phyloP scores from a whole-genome alignment of 2,113 vertebrate genomes.

The Sceloporus tristichus region DNA sequence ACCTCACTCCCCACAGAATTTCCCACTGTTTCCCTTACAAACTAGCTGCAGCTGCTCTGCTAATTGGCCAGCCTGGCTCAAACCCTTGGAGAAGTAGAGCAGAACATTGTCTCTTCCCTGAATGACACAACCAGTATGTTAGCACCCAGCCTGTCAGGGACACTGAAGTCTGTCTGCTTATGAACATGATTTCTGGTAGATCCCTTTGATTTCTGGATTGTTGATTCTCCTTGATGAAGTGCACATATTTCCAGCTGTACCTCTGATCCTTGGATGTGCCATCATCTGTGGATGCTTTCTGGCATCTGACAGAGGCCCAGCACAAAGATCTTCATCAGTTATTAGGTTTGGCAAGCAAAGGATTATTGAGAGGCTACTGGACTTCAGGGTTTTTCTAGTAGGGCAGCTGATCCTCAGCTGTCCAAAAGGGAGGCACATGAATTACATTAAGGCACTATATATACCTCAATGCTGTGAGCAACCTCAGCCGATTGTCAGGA shows the following conservation, averaged over 20 bases:
- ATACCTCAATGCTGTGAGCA: not conserved
- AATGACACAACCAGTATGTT: fast-evolving
- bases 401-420: not conserved
- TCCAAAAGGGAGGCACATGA: not conserved
- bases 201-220: not conserved
- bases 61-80: not conserved
- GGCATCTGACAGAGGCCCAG: not conserved
- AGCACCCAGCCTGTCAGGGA: not conserved
- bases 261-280: not conserved
- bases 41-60: fast-evolving
- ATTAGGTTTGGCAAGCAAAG: not conserved
- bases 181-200: no score
- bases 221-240: not conserved
- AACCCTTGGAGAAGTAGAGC: not conserved
- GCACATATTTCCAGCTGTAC: not conserved
- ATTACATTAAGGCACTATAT: not conserved
- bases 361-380: not conserved
- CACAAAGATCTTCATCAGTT: not conserved
- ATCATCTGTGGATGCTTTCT: not conserved
- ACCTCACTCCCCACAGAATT: conserved; percentile 8
- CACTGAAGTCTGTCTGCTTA: not conserved
- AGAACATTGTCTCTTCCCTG: not conserved
- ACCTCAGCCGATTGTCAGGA: not conserved
- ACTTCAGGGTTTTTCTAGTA: not conserved
- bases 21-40: conserved; percentile 12